Evolutionary conservation across 2,888 invertebrate species (phyloP), one percentile per base, ranked within the genome.

Genomic region (Hirtodrosophila alboralis): DNA sequence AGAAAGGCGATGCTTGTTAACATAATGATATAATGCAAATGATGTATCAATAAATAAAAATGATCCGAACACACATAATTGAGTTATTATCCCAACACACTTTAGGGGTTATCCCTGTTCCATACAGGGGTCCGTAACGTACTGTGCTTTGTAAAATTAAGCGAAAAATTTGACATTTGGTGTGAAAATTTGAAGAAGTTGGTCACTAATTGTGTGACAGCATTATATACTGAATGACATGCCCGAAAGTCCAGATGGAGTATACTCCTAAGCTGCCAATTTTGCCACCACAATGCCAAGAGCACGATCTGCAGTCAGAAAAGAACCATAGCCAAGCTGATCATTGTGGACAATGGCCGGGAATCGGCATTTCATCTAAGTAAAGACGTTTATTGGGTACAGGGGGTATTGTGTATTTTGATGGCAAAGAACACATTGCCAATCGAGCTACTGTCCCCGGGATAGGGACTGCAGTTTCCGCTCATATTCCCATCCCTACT

Each of bases 251-350:
- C 9, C 47, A 33, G 43, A 47, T 47, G 48, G 14, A 28, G 37
- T 38, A 44, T 60, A 23, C 8, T 23, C 23, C 23, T 23, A 63
- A 64, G 75, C 64, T 68, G 65, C 63, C 84, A 83, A 83, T 78
- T 79, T 79, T 43, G 8, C 33, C 23, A 41, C 41, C 31, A 65
- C 75, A 75, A 75, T 61, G 58, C 23, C 1, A 41, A 38, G 30
- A 14, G 28, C 33, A 47, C 31, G 16, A 14, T 14, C 30, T 23
- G 1, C 4, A 38, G 16, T 4, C 8, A 16, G 10, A 51, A 18
- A n/a, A 4, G 28, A 48, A 41, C 18, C 40, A 13, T 14, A 27
- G 28, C 18, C 49, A 13, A 60, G 59, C 51, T 60, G 65, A 75
- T 77, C 75, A 61, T 27, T 31, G 31, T 10, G 18, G 30, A 57